Evolutionary conservation across 2,113 vertebrate species (phyloP).

Genomic region (Puma concolor): DNA sequence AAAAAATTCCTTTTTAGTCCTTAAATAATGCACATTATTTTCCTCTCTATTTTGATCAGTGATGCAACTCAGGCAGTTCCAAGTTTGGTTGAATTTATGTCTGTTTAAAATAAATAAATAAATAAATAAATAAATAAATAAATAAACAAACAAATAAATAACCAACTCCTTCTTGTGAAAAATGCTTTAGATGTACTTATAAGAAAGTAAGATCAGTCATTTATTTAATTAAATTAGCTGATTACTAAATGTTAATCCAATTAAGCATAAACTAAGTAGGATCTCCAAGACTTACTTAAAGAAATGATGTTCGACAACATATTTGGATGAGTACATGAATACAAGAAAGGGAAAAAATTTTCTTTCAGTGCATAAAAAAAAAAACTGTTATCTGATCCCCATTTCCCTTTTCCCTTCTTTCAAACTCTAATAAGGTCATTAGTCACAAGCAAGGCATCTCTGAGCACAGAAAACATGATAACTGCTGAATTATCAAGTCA

Average conservation of each 20-base stretch:
- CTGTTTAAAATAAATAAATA: not conserved
- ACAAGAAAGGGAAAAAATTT: not conserved
- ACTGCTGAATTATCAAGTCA: not conserved
- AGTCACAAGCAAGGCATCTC: slow-evolving; percentile 1
- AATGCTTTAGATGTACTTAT: not conserved
- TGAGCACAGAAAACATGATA: slow-evolving; percentile 1
- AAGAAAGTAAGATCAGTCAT: not conserved
- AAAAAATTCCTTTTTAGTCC: not conserved
- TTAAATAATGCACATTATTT: slow-evolving; percentile 4
- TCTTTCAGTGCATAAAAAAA: not conserved
- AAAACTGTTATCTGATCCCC: not conserved
- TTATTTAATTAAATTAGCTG: not conserved
- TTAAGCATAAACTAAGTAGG: not conserved
- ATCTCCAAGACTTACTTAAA: not conserved
- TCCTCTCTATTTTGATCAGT: not conserved
- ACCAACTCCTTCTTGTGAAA: not conserved
- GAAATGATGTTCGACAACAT: not conserved
- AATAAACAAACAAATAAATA: not conserved
- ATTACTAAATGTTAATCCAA: not conserved
- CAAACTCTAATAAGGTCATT: not conserved
- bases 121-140: not conserved
- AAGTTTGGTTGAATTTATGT: not conserved
- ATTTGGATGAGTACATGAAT: not conserved
- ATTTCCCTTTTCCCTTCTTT: not conserved
- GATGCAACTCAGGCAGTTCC: not conserved